Percentiles rank a stretch among this genome's conserved stretches.
These are phyloP conservation scores for Callosobruchus maculatus DNA, from an alignment of 2,888 invertebrate genomes.

Conservation along the genomic window DNA sequence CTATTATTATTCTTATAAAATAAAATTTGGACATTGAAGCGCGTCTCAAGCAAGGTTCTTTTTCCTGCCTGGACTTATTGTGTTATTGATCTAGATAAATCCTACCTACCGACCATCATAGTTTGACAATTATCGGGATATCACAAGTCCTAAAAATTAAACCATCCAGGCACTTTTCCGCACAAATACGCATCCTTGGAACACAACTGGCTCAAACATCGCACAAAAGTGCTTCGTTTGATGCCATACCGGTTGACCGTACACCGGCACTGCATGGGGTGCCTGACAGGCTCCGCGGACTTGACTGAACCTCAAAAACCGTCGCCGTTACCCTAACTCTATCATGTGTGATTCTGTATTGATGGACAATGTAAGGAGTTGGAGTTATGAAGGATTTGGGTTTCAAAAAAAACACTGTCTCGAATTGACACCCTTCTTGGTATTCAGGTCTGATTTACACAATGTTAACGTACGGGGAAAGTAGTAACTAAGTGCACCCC, in stretches of 20 bases:
- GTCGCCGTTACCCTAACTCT: conserved; percentile 34
- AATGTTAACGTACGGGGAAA: no score
- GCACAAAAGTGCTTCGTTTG: neutral
- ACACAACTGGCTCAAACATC: neutral
- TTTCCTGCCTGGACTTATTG: neutral
- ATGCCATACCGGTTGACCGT: neutral
- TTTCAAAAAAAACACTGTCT: no score
- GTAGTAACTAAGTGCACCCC: no score
- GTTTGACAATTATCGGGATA: neutral
- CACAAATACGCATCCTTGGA: neutral
- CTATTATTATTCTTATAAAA: no score
- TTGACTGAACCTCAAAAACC: conserved; percentile 51
- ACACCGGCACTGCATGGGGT: conserved; percentile 45
- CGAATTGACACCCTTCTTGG: no score
- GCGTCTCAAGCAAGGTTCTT: no score
- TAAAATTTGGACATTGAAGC: no score
- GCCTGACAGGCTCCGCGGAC: conserved; percentile 48
- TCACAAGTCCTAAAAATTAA: neutral
- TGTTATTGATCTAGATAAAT: neutral
- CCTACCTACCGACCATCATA: conserved; percentile 29
- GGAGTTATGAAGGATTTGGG: no score
- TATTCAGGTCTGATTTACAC: no score
- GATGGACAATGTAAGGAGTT: no score
- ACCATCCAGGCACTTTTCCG: neutral
- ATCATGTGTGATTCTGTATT: no score